These are phyloP conservation scores for Mionectes olivaceus DNA, from an alignment of 2,797 vertebrate species.

Conservation along the genomic window DNA sequence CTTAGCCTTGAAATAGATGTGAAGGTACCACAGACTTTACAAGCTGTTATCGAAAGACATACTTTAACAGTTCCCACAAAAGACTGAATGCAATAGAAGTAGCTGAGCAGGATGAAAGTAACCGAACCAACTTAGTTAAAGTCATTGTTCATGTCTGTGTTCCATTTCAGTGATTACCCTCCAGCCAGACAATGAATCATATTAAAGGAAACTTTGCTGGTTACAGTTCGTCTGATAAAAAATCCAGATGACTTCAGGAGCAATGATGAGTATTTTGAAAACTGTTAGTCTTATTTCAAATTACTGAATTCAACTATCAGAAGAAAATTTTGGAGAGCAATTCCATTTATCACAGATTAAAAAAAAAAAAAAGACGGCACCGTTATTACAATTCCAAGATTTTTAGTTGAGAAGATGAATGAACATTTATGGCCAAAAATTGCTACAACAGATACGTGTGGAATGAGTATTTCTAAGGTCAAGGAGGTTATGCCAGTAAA, in stretches of 20 bases:
- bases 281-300: constrained; percentile 26
- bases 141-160: constrained; percentile 53
- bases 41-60: constrained; percentile 63
- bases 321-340: neutral
- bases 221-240: constrained; percentile 46
- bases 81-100: constrained; percentile 38
- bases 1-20: constrained; percentile 74
- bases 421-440: neutral
- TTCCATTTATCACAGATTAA: neutral
- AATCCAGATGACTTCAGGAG: constrained; percentile 40
- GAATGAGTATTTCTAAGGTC: neutral
- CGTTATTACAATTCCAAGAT: neutral
- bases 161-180: constrained; percentile 42
- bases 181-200: constrained; percentile 30
- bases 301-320: neutral
- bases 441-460: neutral
- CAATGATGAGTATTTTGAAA: constrained; percentile 33
- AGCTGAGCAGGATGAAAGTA: constrained; percentile 39
- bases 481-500: neutral
- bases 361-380: neutral
- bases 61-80: constrained; percentile 59
- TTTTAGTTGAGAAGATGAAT: neutral
- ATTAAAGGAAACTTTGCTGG: constrained; percentile 22
- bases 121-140: constrained; percentile 38
- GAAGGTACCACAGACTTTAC: constrained; percentile 65